A percentile compares a stretch with the other conserved stretches of the same genome.
These are phyloP conservation scores for Suricata suricatta DNA, from an alignment of 2,113 vertebrate species.

Conservation along the genomic window DNA sequence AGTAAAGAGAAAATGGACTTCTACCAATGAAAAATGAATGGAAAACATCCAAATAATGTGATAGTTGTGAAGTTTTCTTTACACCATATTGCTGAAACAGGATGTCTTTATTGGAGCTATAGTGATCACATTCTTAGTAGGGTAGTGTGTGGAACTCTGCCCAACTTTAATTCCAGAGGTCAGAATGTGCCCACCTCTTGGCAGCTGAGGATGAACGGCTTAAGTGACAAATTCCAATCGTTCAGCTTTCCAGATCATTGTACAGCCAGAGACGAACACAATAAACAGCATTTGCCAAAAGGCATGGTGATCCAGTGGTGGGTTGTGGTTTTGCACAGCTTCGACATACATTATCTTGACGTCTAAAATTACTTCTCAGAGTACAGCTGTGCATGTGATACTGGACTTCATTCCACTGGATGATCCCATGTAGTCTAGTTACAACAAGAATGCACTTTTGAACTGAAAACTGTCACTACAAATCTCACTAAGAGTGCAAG, in stretches of 20 bases:
- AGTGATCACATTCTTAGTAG: background rate
- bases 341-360: conserved; percentile 40
- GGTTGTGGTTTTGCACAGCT: conserved; percentile 65
- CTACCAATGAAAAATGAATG: background rate
- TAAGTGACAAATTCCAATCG: conserved; percentile 65
- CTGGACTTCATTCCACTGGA: conserved; percentile 9
- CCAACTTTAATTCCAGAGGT: conserved; percentile 54
- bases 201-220: conserved; percentile 67
- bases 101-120: conserved; percentile 25
- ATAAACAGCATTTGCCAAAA: conserved; percentile 56
- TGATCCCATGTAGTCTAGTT: background rate
- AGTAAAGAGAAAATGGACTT: conserved; percentile 35
- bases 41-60: conserved; percentile 2
- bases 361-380: conserved; percentile 62
- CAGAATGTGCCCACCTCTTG: conserved; percentile 61
- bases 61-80: background rate
- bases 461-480: conserved; percentile 65
- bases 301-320: conserved; percentile 22
- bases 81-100: background rate
- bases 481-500: conserved; percentile 50
- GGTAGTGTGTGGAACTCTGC: conserved; percentile 14
- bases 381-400: conserved; percentile 51
- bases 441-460: conserved; percentile 68
- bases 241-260: conserved; percentile 43
- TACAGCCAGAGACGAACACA: conserved; percentile 51